Evolutionary conservation across 2,113 vertebrate genomes (phyloP), one percentile per base, ranked within the genome.

Genomic region (Sylvietta virens): DNA sequence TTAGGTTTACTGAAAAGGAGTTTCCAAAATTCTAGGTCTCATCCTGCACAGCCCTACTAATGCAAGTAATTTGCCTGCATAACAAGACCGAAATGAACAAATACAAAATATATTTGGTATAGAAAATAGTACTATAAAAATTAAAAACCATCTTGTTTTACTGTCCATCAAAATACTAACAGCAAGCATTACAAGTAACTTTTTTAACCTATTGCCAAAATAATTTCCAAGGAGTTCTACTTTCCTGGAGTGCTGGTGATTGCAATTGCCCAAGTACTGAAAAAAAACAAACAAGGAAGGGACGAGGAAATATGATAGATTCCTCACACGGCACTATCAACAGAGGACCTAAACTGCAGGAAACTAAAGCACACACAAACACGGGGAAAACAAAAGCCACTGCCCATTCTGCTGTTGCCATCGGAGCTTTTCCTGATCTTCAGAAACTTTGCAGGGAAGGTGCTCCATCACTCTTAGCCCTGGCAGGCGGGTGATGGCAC

Each of bases 41-140:
- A 93, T 74, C 60, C 88, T 82, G 69, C 87, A 85, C 56, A 81
- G 28, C 37, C n/a, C 54, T 88, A 89, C 42, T 82, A 83, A 92
- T 24, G 67, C 92, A 67, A 57, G 47, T 61, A 82, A 89, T 60
- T 7, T 74, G 76, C 84, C 81, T 76, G 83, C 80, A 42, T 53
- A 76, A 60, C 27, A 77, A 79, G 61, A 91, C 51, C 73, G 60
- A 95, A 90, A 42, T 33, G 27, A 97, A 95, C 88, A 97, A 91
- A 95, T 97, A 97, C 65, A 88, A 96, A 96, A 95, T 94, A 97
- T 92, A 95, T 92, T 94, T 96, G 92, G 77, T 92, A 97, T 96
- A 98, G 97, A 98, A 98, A 98, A 97, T 90, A 95, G 76, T 70
- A 94, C 94, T 98, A 98, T 96, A 98, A 98, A 98, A 98, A 96